These are phyloP conservation scores for Chrysocyon brachyurus DNA, from an alignment of 2,797 vertebrate species.

Conservation along the genomic window DNA sequence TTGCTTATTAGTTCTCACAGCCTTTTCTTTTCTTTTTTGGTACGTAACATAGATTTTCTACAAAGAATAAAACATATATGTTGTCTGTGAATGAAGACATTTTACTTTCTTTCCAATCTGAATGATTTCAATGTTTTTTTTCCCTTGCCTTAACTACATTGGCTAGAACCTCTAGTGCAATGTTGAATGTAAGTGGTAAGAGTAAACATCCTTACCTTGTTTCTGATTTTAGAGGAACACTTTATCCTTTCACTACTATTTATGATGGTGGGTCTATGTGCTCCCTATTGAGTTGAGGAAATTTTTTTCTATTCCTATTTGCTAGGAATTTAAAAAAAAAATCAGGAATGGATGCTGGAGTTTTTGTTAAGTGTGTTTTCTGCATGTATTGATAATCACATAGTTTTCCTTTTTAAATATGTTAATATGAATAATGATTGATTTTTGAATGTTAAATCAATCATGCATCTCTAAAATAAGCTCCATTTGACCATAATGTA, in stretches of 20 bases:
- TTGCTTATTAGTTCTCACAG: constrained; percentile 9
- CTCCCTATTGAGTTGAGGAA: not conserved
- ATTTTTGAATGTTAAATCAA: constrained; percentile 23
- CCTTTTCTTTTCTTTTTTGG: not conserved
- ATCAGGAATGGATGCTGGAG: not conserved
- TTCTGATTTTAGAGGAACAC: not conserved
- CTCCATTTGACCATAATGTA: not conserved
- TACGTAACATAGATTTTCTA: not conserved
- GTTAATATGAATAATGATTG: not conserved
- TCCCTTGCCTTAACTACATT: not conserved
- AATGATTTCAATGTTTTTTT: not conserved
- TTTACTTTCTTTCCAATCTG: constrained; percentile 7
- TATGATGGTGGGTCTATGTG: not conserved
- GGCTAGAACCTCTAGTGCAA: not conserved
- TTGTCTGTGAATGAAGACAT: not conserved
- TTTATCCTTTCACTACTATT: not conserved
- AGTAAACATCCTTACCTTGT: not conserved
- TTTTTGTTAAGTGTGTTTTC: constrained; percentile 27
- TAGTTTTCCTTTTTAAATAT: not conserved
- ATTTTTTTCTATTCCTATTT: not conserved
- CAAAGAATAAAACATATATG: not conserved
- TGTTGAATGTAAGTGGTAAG: not conserved
- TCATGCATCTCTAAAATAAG: not conserved
- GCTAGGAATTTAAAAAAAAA: not conserved
- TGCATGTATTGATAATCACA: not conserved